phyloP scores from a whole-genome alignment of 2,888 invertebrate species.

The Clitarchus hookeri region DNA sequence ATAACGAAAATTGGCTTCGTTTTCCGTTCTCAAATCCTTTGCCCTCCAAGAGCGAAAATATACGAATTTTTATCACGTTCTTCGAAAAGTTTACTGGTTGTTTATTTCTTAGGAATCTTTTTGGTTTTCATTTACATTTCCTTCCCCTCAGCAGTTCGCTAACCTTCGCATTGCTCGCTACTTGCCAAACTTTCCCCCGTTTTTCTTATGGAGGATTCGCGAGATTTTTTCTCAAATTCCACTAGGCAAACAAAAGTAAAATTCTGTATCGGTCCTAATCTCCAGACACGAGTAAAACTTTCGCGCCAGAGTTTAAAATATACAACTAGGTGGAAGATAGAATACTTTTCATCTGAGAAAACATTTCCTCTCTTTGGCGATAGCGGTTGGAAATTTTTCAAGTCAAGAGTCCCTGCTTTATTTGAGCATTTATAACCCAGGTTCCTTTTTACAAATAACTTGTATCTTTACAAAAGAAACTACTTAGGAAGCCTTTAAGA shows the following conservation, averaged over 20 bases:
- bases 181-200: neutral
- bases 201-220: neutral
- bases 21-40: neutral
- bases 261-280: neutral
- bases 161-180: neutral
- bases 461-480: too few relatives aligned
- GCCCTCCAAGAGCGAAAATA: neutral
- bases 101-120: constrained; percentile 1
- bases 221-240: neutral
- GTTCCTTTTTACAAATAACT: too few relatives aligned
- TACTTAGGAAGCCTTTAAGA: too few relatives aligned
- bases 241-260: neutral
- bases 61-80: neutral
- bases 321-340: neutral
- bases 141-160: neutral
- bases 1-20: neutral
- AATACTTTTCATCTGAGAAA: too few relatives aligned
- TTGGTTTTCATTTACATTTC: neutral
- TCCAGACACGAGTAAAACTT: neutral
- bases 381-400: too few relatives aligned
- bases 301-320: neutral
- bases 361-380: too few relatives aligned
- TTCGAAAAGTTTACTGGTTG: neutral
- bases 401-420: too few relatives aligned
- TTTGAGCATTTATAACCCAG: too few relatives aligned